These are phyloP conservation scores for Melanostoma mellinum DNA, from an alignment of 2,888 invertebrate genomes.

Conservation along the genomic window DNA sequence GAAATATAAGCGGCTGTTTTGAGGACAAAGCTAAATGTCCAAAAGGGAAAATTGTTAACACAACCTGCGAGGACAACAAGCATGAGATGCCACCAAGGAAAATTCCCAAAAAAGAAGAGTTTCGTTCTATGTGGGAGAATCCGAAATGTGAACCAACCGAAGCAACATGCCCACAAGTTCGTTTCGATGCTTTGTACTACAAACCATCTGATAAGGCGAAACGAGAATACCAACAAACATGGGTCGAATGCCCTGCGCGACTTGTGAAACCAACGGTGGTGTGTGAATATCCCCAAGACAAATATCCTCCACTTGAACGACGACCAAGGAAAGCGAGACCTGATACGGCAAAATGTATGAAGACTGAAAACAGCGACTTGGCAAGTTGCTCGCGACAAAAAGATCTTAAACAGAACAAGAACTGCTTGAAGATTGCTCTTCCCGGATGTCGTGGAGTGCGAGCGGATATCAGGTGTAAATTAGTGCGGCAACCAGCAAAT, in stretches of 20 bases:
- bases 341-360: slow-evolving; percentile 47
- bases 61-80: slow-evolving; percentile 29
- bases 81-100: slow-evolving; percentile 45
- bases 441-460: slow-evolving; percentile 54
- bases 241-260: slow-evolving; percentile 78
- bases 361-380: neutral
- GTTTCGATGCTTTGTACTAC: slow-evolving; percentile 79
- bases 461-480: slow-evolving; percentile 49
- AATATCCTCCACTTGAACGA: slow-evolving; percentile 43
- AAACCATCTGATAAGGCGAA: slow-evolving; percentile 77
- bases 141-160: slow-evolving; percentile 72
- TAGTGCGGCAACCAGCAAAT: accelerated
- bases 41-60: neutral
- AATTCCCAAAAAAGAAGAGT: slow-evolving; percentile 20
- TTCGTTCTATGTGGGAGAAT: slow-evolving; percentile 59
- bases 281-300: slow-evolving; percentile 71
- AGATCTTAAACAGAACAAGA: slow-evolving; percentile 38
- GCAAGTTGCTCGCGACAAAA: slow-evolving; percentile 6
- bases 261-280: slow-evolving; percentile 74
- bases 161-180: slow-evolving; percentile 73
- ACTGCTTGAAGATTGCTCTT: slow-evolving; percentile 71
- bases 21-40: slow-evolving; percentile 24
- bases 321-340: slow-evolving; percentile 2
- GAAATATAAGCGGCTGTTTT: slow-evolving; percentile 16
- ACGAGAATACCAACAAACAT: slow-evolving; percentile 79